Evolutionary conservation across 2,888 invertebrate genomes (phyloP), one percentile per base, ranked within the genome.

Genomic region (Ectobius pallidus): DNA sequence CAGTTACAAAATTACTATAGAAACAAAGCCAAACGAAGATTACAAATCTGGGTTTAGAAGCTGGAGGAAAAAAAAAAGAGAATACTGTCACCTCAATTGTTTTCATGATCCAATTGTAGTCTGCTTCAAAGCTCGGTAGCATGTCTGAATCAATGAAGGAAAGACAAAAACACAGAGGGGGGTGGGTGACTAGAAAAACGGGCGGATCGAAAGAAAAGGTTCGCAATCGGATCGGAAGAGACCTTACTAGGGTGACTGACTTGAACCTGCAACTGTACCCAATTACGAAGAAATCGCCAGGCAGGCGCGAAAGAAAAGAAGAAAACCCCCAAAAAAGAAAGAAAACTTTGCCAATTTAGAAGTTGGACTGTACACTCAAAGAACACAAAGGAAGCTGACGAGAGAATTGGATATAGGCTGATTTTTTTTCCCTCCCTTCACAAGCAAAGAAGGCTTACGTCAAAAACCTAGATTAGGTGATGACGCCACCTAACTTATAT

Each of bases 271-370:
- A 42, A 65, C 44, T 65, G 52, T 34, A 52, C 52, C 69, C 69
- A 69, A 69, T 69, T 69, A 69, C 69, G 34, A n/a, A 49, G 52
- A 55, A 34, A 22, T 52, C 32, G 69, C 69, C 52, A 69, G 52
- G 65, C 52, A 69, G 52, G 65, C 58, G 58, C 58, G 58, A 22
- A 20, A 52, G n/a, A 58, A 58, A 16, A 58, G 14, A 30, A 58
- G 7, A 58, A 16, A 58, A 18, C 27, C 11, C n/a, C 30, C 22
- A 55, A 55, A 69, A 34, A 52, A 39, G 42, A 70, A 69, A 44
- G 42, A 46, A 70, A 70, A 62, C 70, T 70, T 70, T 70, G 61
- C 70, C 70, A 70, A 70, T 70, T 70, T 70, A 70, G 70, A 70
- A 70, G 42, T 70, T 70, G 62, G 42, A 61, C 70, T 70, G 61